These are phyloP conservation scores for Ovibos moschatus DNA, from an alignment of 2,113 vertebrate genomes.

Conservation along the genomic window DNA sequence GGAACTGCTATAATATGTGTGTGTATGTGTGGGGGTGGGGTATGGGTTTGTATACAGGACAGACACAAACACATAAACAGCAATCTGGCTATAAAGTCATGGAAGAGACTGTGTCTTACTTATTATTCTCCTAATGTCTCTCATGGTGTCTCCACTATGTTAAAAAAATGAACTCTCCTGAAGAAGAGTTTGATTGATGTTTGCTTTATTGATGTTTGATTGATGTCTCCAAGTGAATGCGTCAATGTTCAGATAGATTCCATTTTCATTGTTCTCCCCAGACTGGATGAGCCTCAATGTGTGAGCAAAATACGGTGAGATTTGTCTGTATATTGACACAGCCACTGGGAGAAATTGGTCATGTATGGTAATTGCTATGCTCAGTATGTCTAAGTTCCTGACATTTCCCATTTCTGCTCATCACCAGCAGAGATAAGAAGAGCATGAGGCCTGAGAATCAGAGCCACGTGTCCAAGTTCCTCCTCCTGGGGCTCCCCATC, in stretches of 20 bases:
- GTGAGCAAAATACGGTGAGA: neutral
- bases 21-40: no score
- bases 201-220: neutral
- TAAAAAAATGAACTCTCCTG: neutral
- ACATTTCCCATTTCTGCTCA: neutral
- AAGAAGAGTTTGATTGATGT: neutral
- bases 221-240: neutral
- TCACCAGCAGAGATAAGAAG: neutral
- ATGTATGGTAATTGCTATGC: neutral
- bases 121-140: neutral
- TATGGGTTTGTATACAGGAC: neutral
- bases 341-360: neutral
- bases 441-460: neutral
- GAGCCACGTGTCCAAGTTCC: neutral
- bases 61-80: neutral
- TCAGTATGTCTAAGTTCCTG: neutral
- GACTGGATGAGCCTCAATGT: neutral
- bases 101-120: neutral
- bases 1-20: neutral
- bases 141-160: neutral
- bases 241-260: neutral
- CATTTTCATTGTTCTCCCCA: no score
- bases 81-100: neutral
- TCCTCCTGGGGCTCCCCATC: conserved; percentile 24
- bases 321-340: neutral